Evolutionary conservation across 2,888 invertebrate genomes (phyloP).

Genomic region (Coelopa pilipes): DNA sequence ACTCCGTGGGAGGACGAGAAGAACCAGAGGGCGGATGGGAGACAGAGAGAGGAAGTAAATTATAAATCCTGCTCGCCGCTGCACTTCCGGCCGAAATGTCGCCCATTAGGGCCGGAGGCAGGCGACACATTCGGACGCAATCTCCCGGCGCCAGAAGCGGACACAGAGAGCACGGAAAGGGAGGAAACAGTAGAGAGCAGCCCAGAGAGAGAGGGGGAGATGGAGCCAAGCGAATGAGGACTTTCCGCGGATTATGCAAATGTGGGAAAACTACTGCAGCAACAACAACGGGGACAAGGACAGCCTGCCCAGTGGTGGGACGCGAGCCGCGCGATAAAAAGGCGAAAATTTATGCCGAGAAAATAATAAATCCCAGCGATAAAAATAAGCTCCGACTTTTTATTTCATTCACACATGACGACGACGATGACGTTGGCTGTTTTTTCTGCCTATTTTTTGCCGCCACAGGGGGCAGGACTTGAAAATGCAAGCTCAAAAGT

Average conservation of each 20-base stretch:
- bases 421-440: no score
- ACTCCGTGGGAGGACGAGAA: no score
- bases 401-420: constrained; percentile 9
- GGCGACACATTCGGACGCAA: neutral
- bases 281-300: neutral
- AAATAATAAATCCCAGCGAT: neutral
- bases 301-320: neutral
- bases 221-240: neutral
- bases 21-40: no score
- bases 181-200: no score
- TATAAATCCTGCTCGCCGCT: neutral
- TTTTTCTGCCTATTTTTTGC: no score
- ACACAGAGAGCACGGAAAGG: neutral
- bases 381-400: neutral
- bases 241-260: constrained; percentile 8
- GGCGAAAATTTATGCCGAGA: neutral
- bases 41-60: neutral
- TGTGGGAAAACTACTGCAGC: neutral
- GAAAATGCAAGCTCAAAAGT: no score
- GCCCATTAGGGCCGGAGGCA: neutral
- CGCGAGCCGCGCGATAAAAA: neutral
- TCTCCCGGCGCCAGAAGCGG: neutral
- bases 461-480: no score
- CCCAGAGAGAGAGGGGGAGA: no score
- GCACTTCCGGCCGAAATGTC: neutral